Conservation (phyloP, 1,140 invertebrate species). For the Drosophila melanica region DNA sequence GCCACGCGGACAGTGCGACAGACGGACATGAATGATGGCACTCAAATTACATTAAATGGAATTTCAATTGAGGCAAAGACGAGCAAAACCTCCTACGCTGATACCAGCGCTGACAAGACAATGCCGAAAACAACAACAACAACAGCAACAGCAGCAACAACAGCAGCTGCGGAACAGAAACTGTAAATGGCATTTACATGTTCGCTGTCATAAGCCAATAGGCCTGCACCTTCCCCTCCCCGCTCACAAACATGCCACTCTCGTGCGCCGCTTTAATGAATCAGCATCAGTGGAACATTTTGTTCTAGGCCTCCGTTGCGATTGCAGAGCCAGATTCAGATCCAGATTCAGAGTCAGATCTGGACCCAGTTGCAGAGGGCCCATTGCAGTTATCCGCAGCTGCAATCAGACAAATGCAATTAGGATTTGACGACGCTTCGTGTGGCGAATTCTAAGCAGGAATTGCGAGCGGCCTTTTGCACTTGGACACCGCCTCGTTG, state of each 20-base stretch:
- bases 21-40: conserved; percentile 70
- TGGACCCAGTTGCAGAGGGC: not conserved
- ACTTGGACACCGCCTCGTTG: conserved; percentile 12
- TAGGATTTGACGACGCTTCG: conserved; percentile 72
- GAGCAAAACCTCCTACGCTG: conserved; percentile 35
- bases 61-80: conserved; percentile 72
- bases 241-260: not conserved
- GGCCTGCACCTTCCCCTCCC: not conserved
- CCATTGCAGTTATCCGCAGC: conserved; percentile 24
- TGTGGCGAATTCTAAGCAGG: conserved; percentile 63
- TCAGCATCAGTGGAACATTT: conserved; percentile 40
- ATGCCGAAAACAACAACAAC: conserved; percentile 49
- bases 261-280: conserved; percentile 64
- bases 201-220: conserved; percentile 74
- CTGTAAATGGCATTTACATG: conserved; percentile 81
- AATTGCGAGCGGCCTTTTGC: conserved; percentile 13
- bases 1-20: not conserved
- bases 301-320: conserved; percentile 44
- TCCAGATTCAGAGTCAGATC: not conserved
- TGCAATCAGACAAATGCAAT: conserved; percentile 80
- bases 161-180: conserved; percentile 24
- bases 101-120: conserved; percentile 59
- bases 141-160: conserved; percentile 33
- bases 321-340: no score
- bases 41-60: conserved; percentile 81